Evolutionary conservation across 2,113 vertebrate species (phyloP).

Genomic region (Rhinoptilus africanus): DNA sequence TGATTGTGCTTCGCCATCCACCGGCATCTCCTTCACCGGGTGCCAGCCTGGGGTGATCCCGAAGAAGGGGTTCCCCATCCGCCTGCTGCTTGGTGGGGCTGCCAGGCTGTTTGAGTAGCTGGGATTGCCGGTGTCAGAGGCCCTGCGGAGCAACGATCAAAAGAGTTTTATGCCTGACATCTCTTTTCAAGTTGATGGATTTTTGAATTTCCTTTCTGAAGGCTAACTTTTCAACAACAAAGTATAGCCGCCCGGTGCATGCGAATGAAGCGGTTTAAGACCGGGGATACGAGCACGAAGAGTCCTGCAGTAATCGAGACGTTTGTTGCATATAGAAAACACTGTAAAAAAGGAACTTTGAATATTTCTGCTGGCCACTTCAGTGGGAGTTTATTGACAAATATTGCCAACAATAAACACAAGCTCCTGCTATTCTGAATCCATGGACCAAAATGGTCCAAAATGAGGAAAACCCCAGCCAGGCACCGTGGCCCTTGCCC

Average conservation of each 20-base stretch:
- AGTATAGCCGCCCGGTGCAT: slow-evolving; percentile 33
- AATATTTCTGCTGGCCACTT: not conserved
- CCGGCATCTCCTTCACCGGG: slow-evolving; percentile 33
- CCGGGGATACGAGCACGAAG: slow-evolving; percentile 40
- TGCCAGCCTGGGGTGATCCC: slow-evolving; percentile 25
- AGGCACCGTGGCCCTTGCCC: accelerated
- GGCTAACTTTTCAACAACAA: slow-evolving; percentile 55
- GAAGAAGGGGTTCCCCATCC: slow-evolving; percentile 31
- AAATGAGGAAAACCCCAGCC: not conserved
- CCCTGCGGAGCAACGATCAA: slow-evolving; percentile 58
- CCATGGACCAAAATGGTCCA: accelerated
- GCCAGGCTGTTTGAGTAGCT: slow-evolving; percentile 44
- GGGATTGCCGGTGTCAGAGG: slow-evolving; percentile 32
- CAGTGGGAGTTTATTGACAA: no score
- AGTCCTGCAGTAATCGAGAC: slow-evolving; percentile 58
- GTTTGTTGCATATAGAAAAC: slow-evolving; percentile 39
- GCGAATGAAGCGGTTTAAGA: slow-evolving; percentile 47
- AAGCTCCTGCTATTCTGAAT: not conserved
- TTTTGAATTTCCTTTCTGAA: slow-evolving; percentile 62
- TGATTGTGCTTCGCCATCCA: not conserved
- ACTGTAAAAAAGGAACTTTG: not conserved
- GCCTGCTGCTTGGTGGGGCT: slow-evolving; percentile 12
- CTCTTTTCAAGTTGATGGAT: slow-evolving; percentile 60
- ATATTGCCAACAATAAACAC: not conserved
- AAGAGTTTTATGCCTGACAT: slow-evolving; percentile 58